These are phyloP conservation scores for Neoitamus cyanurus DNA, from an alignment of 2,888 invertebrate genomes.

Conservation along the genomic window DNA sequence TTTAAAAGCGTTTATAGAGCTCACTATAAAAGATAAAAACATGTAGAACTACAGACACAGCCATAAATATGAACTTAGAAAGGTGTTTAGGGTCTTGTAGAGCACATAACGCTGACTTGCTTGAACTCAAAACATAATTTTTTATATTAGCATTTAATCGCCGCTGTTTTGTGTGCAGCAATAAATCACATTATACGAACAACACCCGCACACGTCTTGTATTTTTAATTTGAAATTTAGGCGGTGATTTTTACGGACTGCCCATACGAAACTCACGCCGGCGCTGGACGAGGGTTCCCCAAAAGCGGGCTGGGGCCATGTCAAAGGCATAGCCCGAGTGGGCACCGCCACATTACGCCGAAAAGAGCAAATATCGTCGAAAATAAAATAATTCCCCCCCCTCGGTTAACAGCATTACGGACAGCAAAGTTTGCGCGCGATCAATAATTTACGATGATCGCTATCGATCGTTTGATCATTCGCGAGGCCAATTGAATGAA, in stretches of 20 bases:
- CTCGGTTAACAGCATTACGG: constrained; percentile 34
- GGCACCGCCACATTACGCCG: constrained; percentile 2
- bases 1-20: too few species aligned
- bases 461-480: constrained; percentile 51
- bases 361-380: constrained; percentile 27
- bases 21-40: too few species aligned
- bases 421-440: constrained; percentile 47
- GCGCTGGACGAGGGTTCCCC: not conserved
- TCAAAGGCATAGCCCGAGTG: not conserved
- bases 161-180: not conserved
- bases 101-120: not conserved
- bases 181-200: not conserved
- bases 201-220: not conserved
- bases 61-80: not conserved
- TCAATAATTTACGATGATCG: constrained; percentile 52
- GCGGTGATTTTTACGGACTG: constrained; percentile 10
- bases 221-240: constrained; percentile 18
- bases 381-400: constrained; percentile 20
- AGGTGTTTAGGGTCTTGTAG: not conserved
- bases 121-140: not conserved
- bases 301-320: not conserved
- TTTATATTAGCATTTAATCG: not conserved
- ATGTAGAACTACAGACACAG: too few species aligned
- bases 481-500: constrained; percentile 50
- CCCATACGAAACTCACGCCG: not conserved